Evolutionary conservation across 2,888 invertebrate species (phyloP).

Genomic region (Eupithecia pulchellata): DNA sequence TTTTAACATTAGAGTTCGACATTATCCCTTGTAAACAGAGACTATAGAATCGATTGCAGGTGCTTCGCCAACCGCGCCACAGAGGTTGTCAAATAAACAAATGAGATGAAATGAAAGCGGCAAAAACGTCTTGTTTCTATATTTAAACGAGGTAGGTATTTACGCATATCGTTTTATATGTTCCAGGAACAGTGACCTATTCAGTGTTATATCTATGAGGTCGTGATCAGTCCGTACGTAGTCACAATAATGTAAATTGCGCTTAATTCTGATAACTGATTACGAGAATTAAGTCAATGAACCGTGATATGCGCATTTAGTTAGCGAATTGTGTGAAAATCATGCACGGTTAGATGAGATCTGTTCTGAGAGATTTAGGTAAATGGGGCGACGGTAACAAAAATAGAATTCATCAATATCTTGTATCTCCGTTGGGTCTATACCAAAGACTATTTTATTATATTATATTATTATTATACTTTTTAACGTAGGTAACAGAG

Average conservation of each 20-base stretch:
- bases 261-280: slow-evolving; percentile 31
- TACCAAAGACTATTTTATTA: too few species aligned
- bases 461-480: too few species aligned
- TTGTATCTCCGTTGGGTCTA: too few species aligned
- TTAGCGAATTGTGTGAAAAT: slow-evolving; percentile 3
- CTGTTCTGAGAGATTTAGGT: neutral
- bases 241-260: slow-evolving; percentile 23
- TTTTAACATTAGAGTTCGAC: too few species aligned
- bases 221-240: slow-evolving; percentile 18
- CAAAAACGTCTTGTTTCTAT: neutral
- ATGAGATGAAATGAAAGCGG: too few species aligned
- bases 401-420: neutral
- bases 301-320: slow-evolving; percentile 23
- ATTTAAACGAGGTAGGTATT: neutral
- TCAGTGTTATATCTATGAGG: slow-evolving; percentile 12
- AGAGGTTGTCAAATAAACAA: too few species aligned
- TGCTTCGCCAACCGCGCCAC: too few species aligned
- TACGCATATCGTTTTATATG: neutral
- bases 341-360: neutral
- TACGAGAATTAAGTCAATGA: slow-evolving; percentile 30
- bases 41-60: too few species aligned
- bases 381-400: neutral
- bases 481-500: too few species aligned
- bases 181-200: slow-evolving; percentile 3
- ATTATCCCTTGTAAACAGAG: too few species aligned